A percentile compares a stretch with the other conserved stretches of the same genome.
These are phyloP conservation scores for Bilobella aurantiaca DNA, from an alignment of 1,140 invertebrate species.

Conservation along the genomic window DNA sequence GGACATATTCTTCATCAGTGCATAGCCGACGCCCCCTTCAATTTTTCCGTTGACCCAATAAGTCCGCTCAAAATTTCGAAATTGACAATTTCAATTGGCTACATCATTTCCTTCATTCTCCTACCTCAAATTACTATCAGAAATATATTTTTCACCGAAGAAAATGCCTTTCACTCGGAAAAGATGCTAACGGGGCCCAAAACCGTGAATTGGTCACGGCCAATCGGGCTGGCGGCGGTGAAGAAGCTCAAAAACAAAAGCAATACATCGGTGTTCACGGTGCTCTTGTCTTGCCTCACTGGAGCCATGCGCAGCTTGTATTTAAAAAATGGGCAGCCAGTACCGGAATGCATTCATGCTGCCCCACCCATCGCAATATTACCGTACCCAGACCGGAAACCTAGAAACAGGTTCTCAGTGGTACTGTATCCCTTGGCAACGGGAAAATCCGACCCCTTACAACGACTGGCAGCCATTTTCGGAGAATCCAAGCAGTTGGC, in stretches of 20 bases:
- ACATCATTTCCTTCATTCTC: constrained; percentile 16
- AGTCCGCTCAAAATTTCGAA: constrained; percentile 7
- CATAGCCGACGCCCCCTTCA: constrained; percentile 28
- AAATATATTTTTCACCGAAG: constrained; percentile 23
- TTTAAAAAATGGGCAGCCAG: constrained; percentile 16
- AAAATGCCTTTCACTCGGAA: constrained; percentile 24
- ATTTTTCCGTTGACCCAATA: constrained; percentile 28
- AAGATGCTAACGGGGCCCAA: constrained; percentile 27
- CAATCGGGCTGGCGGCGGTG: constrained; percentile 22
- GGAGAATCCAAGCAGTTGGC: constrained; percentile 8
- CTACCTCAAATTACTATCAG: constrained; percentile 19
- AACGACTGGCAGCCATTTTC: constrained; percentile 7
- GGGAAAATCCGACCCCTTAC: constrained; percentile 8
- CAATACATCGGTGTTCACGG: constrained; percentile 24
- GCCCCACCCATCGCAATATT: constrained; percentile 21
- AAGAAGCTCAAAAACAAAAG: constrained; percentile 24
- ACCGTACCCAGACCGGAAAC: constrained; percentile 20
- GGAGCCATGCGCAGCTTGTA: constrained; percentile 25
- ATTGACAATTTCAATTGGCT: constrained; percentile 10
- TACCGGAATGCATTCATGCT: constrained; percentile 23
- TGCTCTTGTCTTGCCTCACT: constrained; percentile 25
- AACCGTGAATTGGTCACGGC: constrained; percentile 23
- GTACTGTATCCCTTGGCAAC: constrained; percentile 15
- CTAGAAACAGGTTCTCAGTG: constrained; percentile 20
- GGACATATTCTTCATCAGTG: constrained; percentile 25